A percentile compares a stretch with the other conserved stretches of the same genome.
Evolutionary conservation across 2,113 vertebrate species (phyloP).

Genomic region (Ammodytes dubius): DNA sequence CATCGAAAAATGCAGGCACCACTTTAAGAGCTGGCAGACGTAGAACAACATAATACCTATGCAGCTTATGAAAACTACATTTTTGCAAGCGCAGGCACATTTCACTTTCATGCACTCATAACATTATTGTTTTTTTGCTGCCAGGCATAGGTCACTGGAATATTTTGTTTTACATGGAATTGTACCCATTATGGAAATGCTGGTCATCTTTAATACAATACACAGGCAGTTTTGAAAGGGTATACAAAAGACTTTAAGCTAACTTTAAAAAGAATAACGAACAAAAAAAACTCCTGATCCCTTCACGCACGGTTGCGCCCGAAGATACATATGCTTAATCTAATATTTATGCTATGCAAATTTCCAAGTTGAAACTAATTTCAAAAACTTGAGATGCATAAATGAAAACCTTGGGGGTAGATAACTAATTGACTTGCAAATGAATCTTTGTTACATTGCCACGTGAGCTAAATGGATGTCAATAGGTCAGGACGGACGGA

Average conservation of each 20-base stretch:
- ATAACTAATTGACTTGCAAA: conserved; percentile 82
- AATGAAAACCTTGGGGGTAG: conserved; percentile 66
- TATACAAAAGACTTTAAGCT: background rate
- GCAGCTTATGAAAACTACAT: conserved; percentile 42
- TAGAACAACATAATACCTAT: conserved; percentile 28
- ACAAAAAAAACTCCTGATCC: conserved; percentile 40
- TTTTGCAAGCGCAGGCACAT: conserved; percentile 22
- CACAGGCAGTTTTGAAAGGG: conserved; percentile 27
- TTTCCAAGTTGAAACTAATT: conserved; percentile 72
- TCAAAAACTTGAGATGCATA: conserved; percentile 67
- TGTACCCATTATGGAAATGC: conserved; percentile 19
- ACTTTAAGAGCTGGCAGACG: conserved; percentile 18
- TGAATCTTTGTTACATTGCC: conserved; percentile 62
- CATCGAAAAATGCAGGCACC: background rate
- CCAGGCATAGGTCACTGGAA: conserved; percentile 19
- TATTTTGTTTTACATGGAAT: conserved; percentile 18
- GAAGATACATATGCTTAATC: conserved; percentile 64
- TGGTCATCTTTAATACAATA: conserved; percentile 20
- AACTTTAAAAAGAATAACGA: conserved; percentile 19
- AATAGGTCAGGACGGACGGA: conserved; percentile 67
- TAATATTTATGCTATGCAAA: conserved; percentile 78
- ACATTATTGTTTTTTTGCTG: conserved; percentile 12
- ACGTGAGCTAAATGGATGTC: conserved; percentile 68
- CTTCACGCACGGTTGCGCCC: conserved; percentile 44
- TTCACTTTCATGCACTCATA: conserved; percentile 27